These are phyloP conservation scores for Yponomeuta evonymella DNA, from an alignment of 2,888 invertebrate genomes.

Conservation along the genomic window DNA sequence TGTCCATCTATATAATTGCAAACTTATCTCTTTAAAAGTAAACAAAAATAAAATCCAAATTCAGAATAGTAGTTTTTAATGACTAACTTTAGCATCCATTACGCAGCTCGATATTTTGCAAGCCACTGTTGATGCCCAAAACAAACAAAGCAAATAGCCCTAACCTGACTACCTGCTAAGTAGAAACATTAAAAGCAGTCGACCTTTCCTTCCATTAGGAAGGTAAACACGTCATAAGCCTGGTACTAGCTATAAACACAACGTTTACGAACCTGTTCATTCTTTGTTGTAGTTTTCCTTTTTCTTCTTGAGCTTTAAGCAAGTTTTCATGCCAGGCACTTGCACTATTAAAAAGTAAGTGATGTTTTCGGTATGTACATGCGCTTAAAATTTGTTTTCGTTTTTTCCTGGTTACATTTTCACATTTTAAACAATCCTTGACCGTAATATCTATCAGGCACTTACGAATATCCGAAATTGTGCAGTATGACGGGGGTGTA, in stretches of 20 bases:
- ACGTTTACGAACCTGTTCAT: background rate
- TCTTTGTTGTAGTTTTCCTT: background rate
- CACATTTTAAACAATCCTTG: background rate
- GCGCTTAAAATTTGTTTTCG: no score
- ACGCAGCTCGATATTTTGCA: background rate
- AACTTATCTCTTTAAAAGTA: no score
- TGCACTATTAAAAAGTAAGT: no score
- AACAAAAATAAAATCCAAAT: no score
- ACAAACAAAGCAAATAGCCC: background rate
- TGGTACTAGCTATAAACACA: background rate
- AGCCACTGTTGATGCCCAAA: background rate
- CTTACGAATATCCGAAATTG: background rate
- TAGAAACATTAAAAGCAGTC: conserved; percentile 5
- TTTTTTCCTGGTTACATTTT: no score
- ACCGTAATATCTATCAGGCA: background rate
- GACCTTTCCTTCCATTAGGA: conserved; percentile 8
- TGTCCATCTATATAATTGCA: no score
- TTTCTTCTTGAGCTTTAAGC: background rate
- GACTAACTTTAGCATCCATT: background rate
- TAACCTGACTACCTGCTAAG: conserved; percentile 1
- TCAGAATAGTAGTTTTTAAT: no score
- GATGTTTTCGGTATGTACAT: background rate
- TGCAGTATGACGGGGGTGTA: background rate
- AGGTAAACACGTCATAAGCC: background rate
- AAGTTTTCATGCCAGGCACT: no score